These are phyloP conservation scores for Zophobas atratus DNA, from an alignment of 1,140 invertebrate species.

Conservation along the genomic window DNA sequence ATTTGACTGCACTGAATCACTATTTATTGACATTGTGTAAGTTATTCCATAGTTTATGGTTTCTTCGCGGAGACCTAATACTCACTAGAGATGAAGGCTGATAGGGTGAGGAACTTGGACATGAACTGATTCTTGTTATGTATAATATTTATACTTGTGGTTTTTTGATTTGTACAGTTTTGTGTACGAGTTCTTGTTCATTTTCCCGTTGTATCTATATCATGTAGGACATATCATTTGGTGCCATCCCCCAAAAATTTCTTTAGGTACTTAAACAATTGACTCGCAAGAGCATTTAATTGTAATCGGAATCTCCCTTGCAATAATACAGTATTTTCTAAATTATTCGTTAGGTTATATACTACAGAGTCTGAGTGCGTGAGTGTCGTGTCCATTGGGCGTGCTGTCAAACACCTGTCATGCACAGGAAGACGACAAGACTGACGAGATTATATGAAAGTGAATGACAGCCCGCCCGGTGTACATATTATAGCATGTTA, in stretches of 20 bases:
- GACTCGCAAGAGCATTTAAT: conserved; percentile 54
- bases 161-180: conserved; percentile 50
- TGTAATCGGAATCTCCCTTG: conserved; percentile 61
- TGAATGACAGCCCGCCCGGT: too few species aligned
- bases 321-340: conserved; percentile 65
- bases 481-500: conserved; percentile 16
- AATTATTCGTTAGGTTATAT: conserved; percentile 58
- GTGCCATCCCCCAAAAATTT: conserved; percentile 60
- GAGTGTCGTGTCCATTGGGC: too few species aligned
- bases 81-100: conserved; percentile 66
- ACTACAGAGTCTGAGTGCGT: neutral
- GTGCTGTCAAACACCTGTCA: too few species aligned
- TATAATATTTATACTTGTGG: conserved; percentile 65
- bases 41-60: conserved; percentile 63
- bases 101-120: conserved; percentile 53
- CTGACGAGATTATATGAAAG: too few species aligned
- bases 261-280: conserved; percentile 56
- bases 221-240: conserved; percentile 61
- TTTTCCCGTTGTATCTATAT: conserved; percentile 34
- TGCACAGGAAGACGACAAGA: too few species aligned
- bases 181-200: conserved; percentile 30
- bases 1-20: conserved; percentile 52
- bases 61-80: conserved; percentile 61
- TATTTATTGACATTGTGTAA: conserved; percentile 56
- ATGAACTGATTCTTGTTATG: conserved; percentile 51